These are phyloP conservation scores for Dasyprocta punctata DNA, from an alignment of 2,113 vertebrate genomes.

Conservation along the genomic window DNA sequence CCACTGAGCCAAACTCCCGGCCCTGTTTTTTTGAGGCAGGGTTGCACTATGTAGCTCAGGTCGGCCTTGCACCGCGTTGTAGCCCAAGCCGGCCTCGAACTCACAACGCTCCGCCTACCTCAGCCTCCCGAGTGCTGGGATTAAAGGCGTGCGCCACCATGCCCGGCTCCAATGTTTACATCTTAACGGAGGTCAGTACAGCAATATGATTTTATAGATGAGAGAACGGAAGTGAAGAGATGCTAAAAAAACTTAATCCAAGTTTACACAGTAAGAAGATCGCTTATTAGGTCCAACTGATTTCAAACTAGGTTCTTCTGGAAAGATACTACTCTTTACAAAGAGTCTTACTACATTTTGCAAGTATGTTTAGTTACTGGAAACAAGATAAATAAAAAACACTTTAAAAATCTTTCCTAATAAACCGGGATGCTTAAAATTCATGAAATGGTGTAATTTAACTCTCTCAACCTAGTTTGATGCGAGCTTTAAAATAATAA, in stretches of 20 bases:
- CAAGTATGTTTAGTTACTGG: conserved; percentile 25
- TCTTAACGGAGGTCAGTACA: background rate
- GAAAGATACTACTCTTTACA: background rate
- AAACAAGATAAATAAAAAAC: conserved; percentile 9
- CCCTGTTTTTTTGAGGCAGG: too few species aligned
- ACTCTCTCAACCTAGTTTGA: background rate
- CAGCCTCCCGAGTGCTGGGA: too few species aligned
- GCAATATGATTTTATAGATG: background rate
- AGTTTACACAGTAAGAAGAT: background rate
- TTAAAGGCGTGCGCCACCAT: too few species aligned
- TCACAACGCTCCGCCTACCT: too few species aligned
- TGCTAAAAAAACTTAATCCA: background rate
- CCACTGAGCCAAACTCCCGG: too few species aligned
- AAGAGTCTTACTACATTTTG: background rate
- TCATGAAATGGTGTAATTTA: conserved; percentile 5
- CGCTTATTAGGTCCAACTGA: background rate
- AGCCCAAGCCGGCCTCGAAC: too few species aligned
- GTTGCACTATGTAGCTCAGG: too few species aligned
- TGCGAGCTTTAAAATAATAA: background rate
- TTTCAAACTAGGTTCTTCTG: conserved; percentile 17
- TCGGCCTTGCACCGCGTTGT: too few species aligned
- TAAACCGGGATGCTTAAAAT: conserved; percentile 38
- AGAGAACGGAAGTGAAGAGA: background rate
- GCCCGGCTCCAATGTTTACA: background rate
- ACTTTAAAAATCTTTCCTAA: conserved; percentile 9